Evolutionary conservation across 2,797 vertebrate species (phyloP).

Genomic region (Tadarida brasiliensis): DNA sequence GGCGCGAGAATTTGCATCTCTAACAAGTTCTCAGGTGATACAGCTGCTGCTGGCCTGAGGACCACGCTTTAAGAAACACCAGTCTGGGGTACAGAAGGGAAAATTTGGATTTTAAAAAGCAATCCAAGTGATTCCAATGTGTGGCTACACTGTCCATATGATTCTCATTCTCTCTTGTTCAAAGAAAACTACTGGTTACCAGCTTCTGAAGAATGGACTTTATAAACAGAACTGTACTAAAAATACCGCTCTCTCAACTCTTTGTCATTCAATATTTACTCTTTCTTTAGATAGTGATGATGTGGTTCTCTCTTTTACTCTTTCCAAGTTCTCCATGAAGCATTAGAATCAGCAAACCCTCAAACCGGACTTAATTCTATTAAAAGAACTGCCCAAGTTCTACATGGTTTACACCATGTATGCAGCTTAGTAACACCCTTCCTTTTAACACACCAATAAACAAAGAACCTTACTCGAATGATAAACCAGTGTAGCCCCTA

Average conservation of each 20-base stretch:
- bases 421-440: constrained; percentile 20
- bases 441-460: constrained; percentile 55
- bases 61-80: constrained; percentile 43
- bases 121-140: not conserved
- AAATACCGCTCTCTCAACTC: constrained; percentile 34
- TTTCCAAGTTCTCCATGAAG: constrained; percentile 44
- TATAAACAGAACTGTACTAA: constrained; percentile 29
- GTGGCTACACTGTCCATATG: not conserved
- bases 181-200: constrained; percentile 9
- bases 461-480: constrained; percentile 29
- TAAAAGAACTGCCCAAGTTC: constrained; percentile 29
- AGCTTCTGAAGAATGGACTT: constrained; percentile 59
- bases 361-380: constrained; percentile 38
- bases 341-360: constrained; percentile 40
- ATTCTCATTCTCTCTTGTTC: constrained; percentile 32
- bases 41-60: not conserved
- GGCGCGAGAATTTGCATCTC: not conserved
- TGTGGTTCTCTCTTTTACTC: constrained; percentile 28
- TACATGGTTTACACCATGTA: not conserved
- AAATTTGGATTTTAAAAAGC: not conserved
- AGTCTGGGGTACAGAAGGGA: constrained; percentile 36
- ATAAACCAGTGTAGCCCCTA: constrained; percentile 21
- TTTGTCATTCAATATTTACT: constrained; percentile 62
- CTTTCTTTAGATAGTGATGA: constrained; percentile 56
- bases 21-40: constrained; percentile 24